Evolutionary conservation across 2,797 vertebrate genomes (phyloP).

Genomic region (Pteronotus mesoamericanus): DNA sequence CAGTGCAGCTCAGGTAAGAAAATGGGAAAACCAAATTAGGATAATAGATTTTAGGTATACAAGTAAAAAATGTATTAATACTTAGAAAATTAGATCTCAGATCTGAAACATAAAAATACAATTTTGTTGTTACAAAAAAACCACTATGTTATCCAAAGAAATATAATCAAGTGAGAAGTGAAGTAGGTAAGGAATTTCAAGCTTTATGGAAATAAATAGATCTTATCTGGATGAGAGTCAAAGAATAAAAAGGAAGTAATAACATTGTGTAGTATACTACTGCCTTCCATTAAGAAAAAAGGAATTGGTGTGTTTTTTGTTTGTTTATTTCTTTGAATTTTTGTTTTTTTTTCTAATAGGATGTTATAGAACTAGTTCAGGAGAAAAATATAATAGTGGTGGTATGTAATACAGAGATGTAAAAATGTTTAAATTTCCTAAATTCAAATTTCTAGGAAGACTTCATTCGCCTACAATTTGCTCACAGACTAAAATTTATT

Average conservation of each 20-base stretch:
- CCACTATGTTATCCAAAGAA: not conserved
- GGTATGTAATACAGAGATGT: not conserved
- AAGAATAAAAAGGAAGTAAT: not conserved
- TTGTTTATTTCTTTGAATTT: not conserved
- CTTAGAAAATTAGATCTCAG: not conserved
- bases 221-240: not conserved
- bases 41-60: not conserved
- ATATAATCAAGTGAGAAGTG: not conserved
- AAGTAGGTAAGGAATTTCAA: not conserved
- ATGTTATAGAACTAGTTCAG: not conserved
- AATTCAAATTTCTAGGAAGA: not conserved
- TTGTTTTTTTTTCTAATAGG: not conserved
- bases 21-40: not conserved
- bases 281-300: not conserved
- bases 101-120: not conserved
- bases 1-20: not conserved
- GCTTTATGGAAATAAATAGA: not conserved
- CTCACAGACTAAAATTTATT: not conserved
- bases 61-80: not conserved
- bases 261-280: fast-evolving
- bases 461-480: not conserved
- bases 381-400: not conserved
- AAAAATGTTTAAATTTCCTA: not conserved
- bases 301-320: not conserved
- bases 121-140: not conserved